Percentiles rank a stretch among this genome's conserved stretches.
These are phyloP conservation scores for Capitella teleta DNA, from an alignment of 1,140 invertebrate genomes.

Conservation along the genomic window DNA sequence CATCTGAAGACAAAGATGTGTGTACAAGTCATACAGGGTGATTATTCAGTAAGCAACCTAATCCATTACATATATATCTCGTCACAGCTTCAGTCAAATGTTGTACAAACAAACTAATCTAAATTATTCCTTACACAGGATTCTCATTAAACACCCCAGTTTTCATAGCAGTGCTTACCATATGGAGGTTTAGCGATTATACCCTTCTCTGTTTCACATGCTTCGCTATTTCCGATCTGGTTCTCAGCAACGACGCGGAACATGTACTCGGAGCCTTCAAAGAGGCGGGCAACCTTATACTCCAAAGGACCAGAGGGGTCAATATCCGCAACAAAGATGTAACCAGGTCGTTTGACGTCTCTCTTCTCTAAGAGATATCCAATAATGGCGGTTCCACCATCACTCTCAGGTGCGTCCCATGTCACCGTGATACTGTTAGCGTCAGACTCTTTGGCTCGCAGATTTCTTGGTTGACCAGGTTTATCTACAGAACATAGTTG, in stretches of 20 bases:
- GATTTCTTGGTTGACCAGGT: conserved; percentile 14
- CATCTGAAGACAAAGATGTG: too few relatives aligned
- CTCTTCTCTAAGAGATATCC: conserved; percentile 35
- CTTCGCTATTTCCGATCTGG: conserved; percentile 84
- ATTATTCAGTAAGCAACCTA: too few relatives aligned
- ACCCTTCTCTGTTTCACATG: conserved; percentile 58
- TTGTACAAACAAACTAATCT: too few relatives aligned
- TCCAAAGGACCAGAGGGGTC: conserved; percentile 15
- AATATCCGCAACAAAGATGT: conserved; percentile 25
- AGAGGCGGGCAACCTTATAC: conserved; percentile 59
- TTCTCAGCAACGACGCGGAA: conserved; percentile 94
- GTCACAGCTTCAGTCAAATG: too few relatives aligned
- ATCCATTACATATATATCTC: too few relatives aligned
- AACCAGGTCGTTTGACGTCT: conserved; percentile 21
- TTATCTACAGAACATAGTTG: conserved; percentile 4
- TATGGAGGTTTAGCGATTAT: conserved; percentile 16
- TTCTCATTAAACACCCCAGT: too few relatives aligned
- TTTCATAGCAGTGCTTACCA: conserved; percentile 9
- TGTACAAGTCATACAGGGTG: too few relatives aligned
- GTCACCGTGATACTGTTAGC: conserved; percentile 45
- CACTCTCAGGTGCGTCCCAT: conserved; percentile 69
- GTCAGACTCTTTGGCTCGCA: conserved; percentile 12
- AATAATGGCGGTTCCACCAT: conserved; percentile 72
- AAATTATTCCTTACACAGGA: too few relatives aligned
- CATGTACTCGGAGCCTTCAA: conserved; percentile 88